Conservation (phyloP, 2,888 invertebrate genomes). For the Chrysopilus asiliformis region DNA sequence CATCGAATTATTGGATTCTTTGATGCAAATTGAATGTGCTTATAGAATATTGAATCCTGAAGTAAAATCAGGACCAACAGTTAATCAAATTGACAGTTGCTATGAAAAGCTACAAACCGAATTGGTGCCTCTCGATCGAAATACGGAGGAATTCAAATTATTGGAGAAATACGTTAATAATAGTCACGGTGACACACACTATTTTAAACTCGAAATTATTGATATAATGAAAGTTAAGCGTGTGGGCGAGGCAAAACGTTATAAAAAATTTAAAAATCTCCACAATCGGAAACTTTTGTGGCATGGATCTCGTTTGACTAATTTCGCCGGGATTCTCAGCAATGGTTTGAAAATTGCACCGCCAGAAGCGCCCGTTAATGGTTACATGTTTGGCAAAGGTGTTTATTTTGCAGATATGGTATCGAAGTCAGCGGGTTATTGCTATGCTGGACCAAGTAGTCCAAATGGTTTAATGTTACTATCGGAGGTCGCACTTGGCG, state of each 20-base stretch:
- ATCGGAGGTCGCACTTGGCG: conserved; percentile 91
- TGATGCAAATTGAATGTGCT: conserved; percentile 91
- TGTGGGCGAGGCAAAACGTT: conserved; percentile 67
- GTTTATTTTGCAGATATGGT: conserved; percentile 98
- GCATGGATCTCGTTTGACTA: conserved; percentile 94
- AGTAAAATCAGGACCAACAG: conserved; percentile 32
- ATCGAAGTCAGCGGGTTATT: conserved; percentile 95
- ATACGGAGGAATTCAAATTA: conserved; percentile 56
- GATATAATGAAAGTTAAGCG: conserved; percentile 54
- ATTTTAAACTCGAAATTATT: conserved; percentile 52
- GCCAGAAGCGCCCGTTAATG: conserved; percentile 87
- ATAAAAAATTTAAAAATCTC: conserved; percentile 73
- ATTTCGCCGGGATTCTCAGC: conserved; percentile 89
- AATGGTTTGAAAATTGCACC: conserved; percentile 93
- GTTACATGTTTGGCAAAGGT: conserved; percentile 98
- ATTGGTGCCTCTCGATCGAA: conserved; percentile 54
- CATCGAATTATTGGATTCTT: conserved; percentile 76
- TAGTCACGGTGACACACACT: conserved; percentile 87
- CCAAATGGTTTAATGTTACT: conserved; percentile 76
- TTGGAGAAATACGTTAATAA: conserved; percentile 71
- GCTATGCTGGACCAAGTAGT: conserved; percentile 54
- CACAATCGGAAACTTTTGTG: conserved; percentile 79
- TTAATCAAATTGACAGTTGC: conserved; percentile 63
- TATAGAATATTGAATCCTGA: conserved; percentile 59
- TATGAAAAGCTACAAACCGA: conserved; percentile 78